phyloP scores from a whole-genome alignment of 2,797 vertebrate genomes.

The Petrocephalus sullivani region DNA sequence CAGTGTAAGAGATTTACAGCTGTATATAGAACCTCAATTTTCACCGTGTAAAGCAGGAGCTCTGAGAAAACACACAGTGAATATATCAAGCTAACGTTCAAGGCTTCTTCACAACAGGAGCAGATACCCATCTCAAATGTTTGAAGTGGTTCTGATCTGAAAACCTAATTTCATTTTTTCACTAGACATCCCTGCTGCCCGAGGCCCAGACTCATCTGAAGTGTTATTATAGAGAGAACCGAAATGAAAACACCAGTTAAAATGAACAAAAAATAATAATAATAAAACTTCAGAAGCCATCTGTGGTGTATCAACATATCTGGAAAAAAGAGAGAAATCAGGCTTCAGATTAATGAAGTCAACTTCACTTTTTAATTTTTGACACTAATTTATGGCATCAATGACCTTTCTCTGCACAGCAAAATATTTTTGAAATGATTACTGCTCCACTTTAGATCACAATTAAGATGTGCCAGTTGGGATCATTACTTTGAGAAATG shows the following conservation, averaged over 20 bases:
- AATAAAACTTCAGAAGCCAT: conserved; percentile 64
- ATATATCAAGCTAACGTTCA: conserved; percentile 6
- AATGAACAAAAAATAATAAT: not conserved
- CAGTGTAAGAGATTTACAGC: conserved; percentile 23
- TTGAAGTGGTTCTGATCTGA: conserved; percentile 99
- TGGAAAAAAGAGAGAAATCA: conserved; percentile 30
- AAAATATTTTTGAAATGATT: conserved; percentile 50
- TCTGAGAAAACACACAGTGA: not conserved
- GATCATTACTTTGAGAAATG: conserved; percentile 29
- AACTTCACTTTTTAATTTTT: conserved; percentile 55
- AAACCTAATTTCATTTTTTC: conserved; percentile 99
- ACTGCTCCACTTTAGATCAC: conserved; percentile 53
- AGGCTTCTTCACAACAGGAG: conserved; percentile 5
- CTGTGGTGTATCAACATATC: conserved; percentile 60
- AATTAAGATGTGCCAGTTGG: conserved; percentile 51
- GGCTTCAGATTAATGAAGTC: conserved; percentile 58
- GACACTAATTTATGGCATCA: conserved; percentile 55
- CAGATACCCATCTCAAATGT: conserved; percentile 64
- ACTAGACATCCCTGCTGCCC: conserved; percentile 86
- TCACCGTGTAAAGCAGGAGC: not conserved
- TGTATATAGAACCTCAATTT: conserved; percentile 17
- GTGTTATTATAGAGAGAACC: conserved; percentile 96
- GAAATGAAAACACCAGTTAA: conserved; percentile 85
- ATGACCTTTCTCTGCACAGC: conserved; percentile 56
- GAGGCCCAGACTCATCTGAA: conserved; percentile 87